Evolutionary conservation across 2,797 vertebrate species (phyloP), one percentile per base, ranked within the genome.

Genomic region (Cyprinella venusta): DNA sequence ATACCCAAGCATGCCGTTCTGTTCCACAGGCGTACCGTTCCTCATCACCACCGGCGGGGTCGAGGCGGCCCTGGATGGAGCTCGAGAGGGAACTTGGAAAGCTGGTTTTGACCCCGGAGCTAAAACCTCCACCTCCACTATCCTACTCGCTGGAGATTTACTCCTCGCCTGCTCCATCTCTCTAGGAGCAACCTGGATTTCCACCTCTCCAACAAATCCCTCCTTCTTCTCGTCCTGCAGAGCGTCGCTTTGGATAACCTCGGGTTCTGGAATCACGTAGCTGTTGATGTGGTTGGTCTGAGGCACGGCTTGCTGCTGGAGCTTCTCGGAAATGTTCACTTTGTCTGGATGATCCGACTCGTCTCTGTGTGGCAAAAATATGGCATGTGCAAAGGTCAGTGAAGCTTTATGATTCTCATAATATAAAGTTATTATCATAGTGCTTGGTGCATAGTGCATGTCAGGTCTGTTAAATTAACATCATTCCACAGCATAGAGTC

Each of bases 21-120:
- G 97, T 90, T 98, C 96, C 85, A 94, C 91, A 0, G 96, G 92
- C 3, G 95, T 91, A 0, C 96, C 96, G 5, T 97, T 99, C 88
- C 94, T 95, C 79, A 95, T 94, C 36, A 92, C 88, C 15, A 92
- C 86, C 5, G 87, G 89, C 92, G 87, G 91, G 90, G 89, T 90
- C 90, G 7, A 90, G 90, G 71, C 89, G 72, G 70, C 89, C 26
- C 6, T 92, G 0, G 93, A 94, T 68, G 93, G 86, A 2, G 90
- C 87, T 0, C 91, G 87, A 0, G 92, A 94, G 0, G 91, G 90
- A 0, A 91, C 92, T 61, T 90, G 88, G 15, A 92, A 93, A 0
- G 21, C 4, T 18, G 72, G 67, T 42, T 59, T 65, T 10, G 56
- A 45, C 13, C 91, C 77, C 76, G 82, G 10, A 38, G 69, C 52